Base-by-base conservation (phyloP, 1,140 invertebrate species). In the Leguminivora glycinivorella region DNA sequence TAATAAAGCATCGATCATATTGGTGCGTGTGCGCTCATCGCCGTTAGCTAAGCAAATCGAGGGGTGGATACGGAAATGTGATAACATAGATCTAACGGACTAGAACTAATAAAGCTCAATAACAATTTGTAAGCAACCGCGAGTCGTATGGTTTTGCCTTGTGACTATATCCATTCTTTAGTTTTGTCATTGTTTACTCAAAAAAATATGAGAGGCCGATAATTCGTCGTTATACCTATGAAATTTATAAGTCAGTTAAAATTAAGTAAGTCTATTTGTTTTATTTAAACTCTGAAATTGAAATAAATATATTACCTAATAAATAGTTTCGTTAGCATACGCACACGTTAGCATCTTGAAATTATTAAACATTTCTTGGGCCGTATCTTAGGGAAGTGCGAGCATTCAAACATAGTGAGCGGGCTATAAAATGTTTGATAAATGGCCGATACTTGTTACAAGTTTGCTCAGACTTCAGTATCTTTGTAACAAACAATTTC, bases 21-120 rank as follows among this genome's bases (percentile, higher is more conserved):
- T n/a, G 9, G 68, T 67, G 73, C 38, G 75, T 73, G 67, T 67
- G 77, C 72, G 68, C 71, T 81, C 74, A 74, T 74, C 78, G 76
- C 81, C 80, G 77, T 81, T 83, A 83, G 80, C 77, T 71, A 76
- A 80, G 77, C 78, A 81, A 83, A 83, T 81, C 74, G 77, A 80
- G 75, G 77, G 80, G 82, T 77, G 77, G 80, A 81, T 73, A 72
- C 79, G 82, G 79, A 84, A 83, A 78, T 71, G 73, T 60, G 74
- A 76, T 74, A 71, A 67, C 72, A 74, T 68, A 69, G 75, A 76
- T 75, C 70, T 75, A 78, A 77, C 75, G 70, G 73, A 70, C 72
- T 77, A 75, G 73, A 77, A 75, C 70, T 63, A 63, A 63, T 63
- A 63, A 63, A 63, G 29, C 58, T 29, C 4, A 14, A 29, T 63